These are phyloP conservation scores for Encarsia formosa DNA, from an alignment of 2,888 invertebrate species.

Conservation along the genomic window DNA sequence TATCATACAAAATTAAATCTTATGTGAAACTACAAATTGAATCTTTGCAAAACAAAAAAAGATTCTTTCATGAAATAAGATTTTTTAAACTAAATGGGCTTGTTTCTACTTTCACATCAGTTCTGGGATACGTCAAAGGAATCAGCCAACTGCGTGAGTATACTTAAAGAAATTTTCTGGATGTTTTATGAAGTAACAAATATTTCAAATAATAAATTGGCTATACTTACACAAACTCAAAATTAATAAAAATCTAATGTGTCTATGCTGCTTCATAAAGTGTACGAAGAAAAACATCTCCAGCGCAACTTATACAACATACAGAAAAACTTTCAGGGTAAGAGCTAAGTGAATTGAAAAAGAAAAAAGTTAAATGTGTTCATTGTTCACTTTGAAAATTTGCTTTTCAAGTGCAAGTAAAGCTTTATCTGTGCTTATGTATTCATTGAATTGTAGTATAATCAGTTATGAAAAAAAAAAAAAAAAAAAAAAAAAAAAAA, in stretches of 20 bases:
- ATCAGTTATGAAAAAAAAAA: no score
- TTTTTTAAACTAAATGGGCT: conserved; percentile 13
- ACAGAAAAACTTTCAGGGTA: conserved; percentile 48
- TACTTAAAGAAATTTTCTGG: conserved; percentile 11
- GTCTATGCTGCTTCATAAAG: conserved; percentile 54
- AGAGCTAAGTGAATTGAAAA: conserved; percentile 31
- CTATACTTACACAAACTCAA: conserved; percentile 17
- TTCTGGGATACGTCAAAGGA: conserved; percentile 47
- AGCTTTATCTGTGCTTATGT: conserved; percentile 26
- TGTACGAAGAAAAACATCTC: conserved; percentile 72
- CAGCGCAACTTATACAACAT: conserved; percentile 53
- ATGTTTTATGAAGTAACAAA: conserved; percentile 20
- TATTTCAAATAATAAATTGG: conserved; percentile 21
- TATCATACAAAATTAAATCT: no score
- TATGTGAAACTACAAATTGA: no score
- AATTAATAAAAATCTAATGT: conserved; percentile 39
- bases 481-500: not conserved
- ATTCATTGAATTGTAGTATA: conserved; percentile 17
- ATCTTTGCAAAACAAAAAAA: no score
- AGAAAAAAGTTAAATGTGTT: conserved; percentile 16
- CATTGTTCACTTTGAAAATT: conserved; percentile 20
- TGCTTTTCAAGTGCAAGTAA: conserved; percentile 23
- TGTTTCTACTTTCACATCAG: conserved; percentile 37
- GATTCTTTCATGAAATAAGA: no score
- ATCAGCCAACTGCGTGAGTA: conserved; percentile 51